Conservation (phyloP, 2,797 vertebrate genomes). For the Pachyuromys duprasi region DNA sequence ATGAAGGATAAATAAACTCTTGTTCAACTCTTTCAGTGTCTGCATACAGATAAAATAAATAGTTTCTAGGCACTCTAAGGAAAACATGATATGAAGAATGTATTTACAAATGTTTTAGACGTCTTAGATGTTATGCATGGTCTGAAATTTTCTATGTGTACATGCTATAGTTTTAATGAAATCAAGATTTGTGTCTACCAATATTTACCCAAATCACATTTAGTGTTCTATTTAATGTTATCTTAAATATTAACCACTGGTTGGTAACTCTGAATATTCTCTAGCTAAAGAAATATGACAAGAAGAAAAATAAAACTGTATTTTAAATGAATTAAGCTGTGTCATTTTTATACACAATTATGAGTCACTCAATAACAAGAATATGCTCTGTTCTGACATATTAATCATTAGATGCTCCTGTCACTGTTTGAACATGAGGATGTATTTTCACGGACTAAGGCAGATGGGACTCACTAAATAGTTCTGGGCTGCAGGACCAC, state of each 20-base stretch:
- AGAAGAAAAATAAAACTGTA: conserved; percentile 30
- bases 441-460: not conserved
- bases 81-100: not conserved
- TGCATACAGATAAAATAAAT: conserved; percentile 16
- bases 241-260: conserved; percentile 49
- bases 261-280: conserved; percentile 22
- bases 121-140: not conserved
- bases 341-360: not conserved
- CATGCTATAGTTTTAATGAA: conserved; percentile 35
- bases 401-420: not conserved
- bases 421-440: not conserved
- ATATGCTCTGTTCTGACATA: not conserved
- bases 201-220: conserved; percentile 20
- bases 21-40: not conserved
- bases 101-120: not conserved
- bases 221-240: conserved; percentile 17
- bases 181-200: conserved; percentile 26
- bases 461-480: not conserved
- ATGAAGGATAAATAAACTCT: not conserved
- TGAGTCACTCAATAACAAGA: not conserved
- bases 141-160: conserved; percentile 40
- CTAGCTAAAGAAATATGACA: conserved; percentile 13
- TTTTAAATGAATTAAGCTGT: not conserved
- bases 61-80: not conserved
- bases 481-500: not conserved